Evolutionary conservation across 2,113 vertebrate species (phyloP).

Genomic region (Galbula dea): DNA sequence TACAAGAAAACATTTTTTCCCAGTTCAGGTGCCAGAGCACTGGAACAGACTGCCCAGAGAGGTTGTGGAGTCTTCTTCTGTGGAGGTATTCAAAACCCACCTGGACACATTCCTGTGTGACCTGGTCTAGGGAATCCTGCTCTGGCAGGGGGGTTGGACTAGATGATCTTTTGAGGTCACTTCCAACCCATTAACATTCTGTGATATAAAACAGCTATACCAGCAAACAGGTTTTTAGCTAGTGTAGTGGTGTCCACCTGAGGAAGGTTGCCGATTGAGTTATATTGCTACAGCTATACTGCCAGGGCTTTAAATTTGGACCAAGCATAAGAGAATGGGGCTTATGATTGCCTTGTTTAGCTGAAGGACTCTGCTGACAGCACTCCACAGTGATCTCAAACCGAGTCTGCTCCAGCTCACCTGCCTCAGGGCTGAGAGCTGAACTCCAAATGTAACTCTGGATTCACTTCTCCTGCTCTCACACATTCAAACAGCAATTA

Average conservation of each 20-base stretch:
- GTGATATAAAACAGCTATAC: background rate
- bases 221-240: background rate
- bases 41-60: too few species aligned
- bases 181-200: too few species aligned
- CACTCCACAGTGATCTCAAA: background rate
- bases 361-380: background rate
- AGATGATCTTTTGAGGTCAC: too few species aligned
- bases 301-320: background rate
- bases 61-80: too few species aligned
- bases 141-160: too few species aligned
- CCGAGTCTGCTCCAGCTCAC: background rate
- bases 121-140: too few species aligned
- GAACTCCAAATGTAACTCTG: background rate
- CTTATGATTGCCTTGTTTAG: background rate
- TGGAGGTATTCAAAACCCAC: too few species aligned
- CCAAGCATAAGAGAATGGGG: background rate
- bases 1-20: too few species aligned
- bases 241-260: background rate
- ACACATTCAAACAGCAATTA: background rate
- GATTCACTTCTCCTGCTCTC: background rate
- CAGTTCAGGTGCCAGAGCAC: too few species aligned
- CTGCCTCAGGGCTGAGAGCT: background rate
- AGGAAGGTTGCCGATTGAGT: background rate
- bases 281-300: fast-evolving
- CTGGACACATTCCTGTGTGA: too few species aligned